These are phyloP conservation scores for Trichonephila inaurata DNA, from an alignment of 1,140 invertebrate species.

Conservation along the genomic window DNA sequence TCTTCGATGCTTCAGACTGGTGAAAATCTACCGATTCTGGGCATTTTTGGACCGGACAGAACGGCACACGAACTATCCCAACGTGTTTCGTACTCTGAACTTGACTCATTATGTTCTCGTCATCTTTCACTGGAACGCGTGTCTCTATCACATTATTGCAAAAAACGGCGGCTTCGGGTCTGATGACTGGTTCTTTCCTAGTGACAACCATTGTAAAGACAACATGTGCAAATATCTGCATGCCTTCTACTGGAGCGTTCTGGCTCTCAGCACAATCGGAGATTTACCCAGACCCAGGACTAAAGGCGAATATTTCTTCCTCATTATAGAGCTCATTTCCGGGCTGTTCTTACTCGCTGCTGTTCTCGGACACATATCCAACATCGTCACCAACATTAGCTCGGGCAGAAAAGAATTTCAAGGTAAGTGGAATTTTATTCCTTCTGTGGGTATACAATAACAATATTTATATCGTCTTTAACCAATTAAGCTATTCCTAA, in stretches of 20 bases:
- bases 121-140: conserved; percentile 99
- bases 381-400: conserved; percentile 96
- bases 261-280: conserved; percentile 94
- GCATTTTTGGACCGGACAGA: conserved; percentile 98
- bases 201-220: conserved; percentile 85
- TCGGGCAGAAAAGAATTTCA: conserved; percentile 96
- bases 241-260: conserved; percentile 98
- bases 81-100: conserved; percentile 94
- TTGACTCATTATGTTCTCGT: conserved; percentile 97
- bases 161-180: conserved; percentile 96
- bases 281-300: conserved; percentile 86
- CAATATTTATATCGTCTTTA: too few species aligned
- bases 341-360: conserved; percentile 94
- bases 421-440: conserved; percentile 84
- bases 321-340: conserved; percentile 93
- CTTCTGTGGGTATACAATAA: background rate
- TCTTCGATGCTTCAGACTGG: conserved; percentile 95
- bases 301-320: conserved; percentile 94
- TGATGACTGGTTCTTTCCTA: conserved; percentile 88
- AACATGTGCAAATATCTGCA: conserved; percentile 96
- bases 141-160: conserved; percentile 96
- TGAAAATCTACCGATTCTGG: conserved; percentile 99
- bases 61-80: conserved; percentile 98
- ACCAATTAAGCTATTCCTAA: too few species aligned
- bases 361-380: conserved; percentile 95